Base-by-base conservation (phyloP, 2,888 invertebrate species). In the Chironomus tentans region DNA sequence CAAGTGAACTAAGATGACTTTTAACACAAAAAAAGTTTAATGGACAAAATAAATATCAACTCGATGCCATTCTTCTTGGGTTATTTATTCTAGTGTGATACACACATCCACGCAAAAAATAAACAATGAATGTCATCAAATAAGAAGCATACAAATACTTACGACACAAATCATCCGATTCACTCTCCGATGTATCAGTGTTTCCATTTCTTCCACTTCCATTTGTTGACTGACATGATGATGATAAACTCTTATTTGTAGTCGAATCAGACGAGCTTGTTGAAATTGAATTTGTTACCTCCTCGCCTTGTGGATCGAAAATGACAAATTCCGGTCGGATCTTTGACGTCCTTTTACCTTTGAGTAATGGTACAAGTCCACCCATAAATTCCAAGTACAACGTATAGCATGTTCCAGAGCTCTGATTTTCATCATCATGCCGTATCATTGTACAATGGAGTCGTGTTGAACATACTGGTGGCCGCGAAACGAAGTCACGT, bases 261-360 rank as follows among this genome's bases (percentile, higher is more conserved):
- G 82, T 81, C 15, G 86, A 85, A 77, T 86, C 87, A 77, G 86
- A 84, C 1, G 82, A 83, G 76, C 82, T 81, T 4, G 81, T 74
- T 46, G 81, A 81, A 50, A 80, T 78, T 61, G 80, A 79, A 68
- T 81, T 82, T 89, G 92, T 92, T 21, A 72, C 62, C 13, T 72
- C 72, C 85, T 91, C 92, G 56, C 88, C 89, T 84, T 95, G 94
- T 2, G 95, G 95, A 84, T 96, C 95, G 82, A 94, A 96, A 81
- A 99, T 98, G 77, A 98, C 95, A 84, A 99, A 99, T 84, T 98
- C 98, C 0, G 98, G 98, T 76, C 97, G 88, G 78, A 99, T 93
- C 85, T 98, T 98, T 83, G 97, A 97, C 77, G 95, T 97, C 77
- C 98, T 86, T 80, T 97, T 93, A 22, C 98, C 98, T 82, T 98